phyloP scores from a whole-genome alignment of 2,888 invertebrate species.

The Drosophila vallismaia region DNA sequence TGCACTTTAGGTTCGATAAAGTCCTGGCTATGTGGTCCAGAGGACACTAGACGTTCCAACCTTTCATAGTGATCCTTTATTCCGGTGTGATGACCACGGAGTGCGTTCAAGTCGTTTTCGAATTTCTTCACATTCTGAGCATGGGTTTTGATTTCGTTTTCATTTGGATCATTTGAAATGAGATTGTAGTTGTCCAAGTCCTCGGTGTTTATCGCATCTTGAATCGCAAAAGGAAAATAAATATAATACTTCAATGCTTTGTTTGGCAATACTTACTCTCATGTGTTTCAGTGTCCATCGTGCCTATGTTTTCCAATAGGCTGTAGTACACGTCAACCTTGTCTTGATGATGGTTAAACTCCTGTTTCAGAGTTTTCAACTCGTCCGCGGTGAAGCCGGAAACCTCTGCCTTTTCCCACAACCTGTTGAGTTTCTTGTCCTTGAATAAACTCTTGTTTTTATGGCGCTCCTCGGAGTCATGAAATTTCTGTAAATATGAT shows the following conservation, averaged over 20 bases:
- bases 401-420: slow-evolving; percentile 95
- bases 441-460: slow-evolving; percentile 92
- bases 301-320: slow-evolving; percentile 89
- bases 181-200: slow-evolving; percentile 89
- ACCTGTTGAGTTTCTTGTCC: slow-evolving; percentile 94
- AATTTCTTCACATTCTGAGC: slow-evolving; percentile 84
- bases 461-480: slow-evolving; percentile 85
- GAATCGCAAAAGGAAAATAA: background rate
- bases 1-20: slow-evolving; percentile 96
- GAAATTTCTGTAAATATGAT: slow-evolving; percentile 76
- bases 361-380: slow-evolving; percentile 91
- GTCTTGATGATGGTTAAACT: slow-evolving; percentile 95
- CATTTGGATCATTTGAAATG: slow-evolving; percentile 86
- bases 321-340: slow-evolving; percentile 96
- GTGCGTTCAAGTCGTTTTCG: slow-evolving; percentile 88
- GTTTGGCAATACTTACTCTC: slow-evolving; percentile 86
- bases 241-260: background rate
- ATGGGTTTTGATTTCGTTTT: slow-evolving; percentile 85
- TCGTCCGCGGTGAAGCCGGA: slow-evolving; percentile 95
- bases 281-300: slow-evolving; percentile 85
- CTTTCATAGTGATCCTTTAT: slow-evolving; percentile 92
- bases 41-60: slow-evolving; percentile 89
- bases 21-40: slow-evolving; percentile 91
- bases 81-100: slow-evolving; percentile 90
- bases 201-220: slow-evolving; percentile 91